Base-by-base conservation (phyloP, 1,140 invertebrate genomes). In the Ceratina australensis region DNA sequence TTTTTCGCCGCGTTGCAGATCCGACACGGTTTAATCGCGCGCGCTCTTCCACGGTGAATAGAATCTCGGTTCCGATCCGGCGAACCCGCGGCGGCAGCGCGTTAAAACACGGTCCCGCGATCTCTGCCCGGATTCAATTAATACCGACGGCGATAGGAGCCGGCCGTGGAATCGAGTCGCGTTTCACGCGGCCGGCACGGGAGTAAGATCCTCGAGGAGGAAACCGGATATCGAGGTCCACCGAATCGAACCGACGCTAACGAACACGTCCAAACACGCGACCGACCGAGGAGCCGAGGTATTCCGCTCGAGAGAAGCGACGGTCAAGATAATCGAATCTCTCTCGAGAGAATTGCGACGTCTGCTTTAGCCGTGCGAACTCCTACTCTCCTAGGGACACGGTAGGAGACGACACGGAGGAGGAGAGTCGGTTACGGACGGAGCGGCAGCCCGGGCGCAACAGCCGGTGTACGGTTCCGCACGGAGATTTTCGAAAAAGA, bases 271-370 rank as follows among this genome's bases (percentile, higher is more conserved):
- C 69, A 61, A 72, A 61, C 69, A 72, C 69, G 69, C 56, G 57
- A 33, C 56, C 42, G n/a, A n/a, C 33, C 33, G 33, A 42, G 33
- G 33, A 42, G 33, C 67, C n/a, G 24, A 52, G 13, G 20, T 16
- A 66, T 66, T 20, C 56, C 63, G 42, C 63, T 59, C 24, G 54
- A 59, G 13, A 15, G 63, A 28, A 49, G 33, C 63, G 22, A 22
- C 59, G 47, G 24, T 18, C 22, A 15, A 72, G 69, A 72, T 63
- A 52, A 72, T 52, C 57, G 69, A 72, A 71, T 72, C 47, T 50
- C 69, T 52, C 57, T 26, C 57, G 57, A 47, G 69, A 72, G 42
- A 61, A 50, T 52, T 54, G 22, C 59, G 24, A 63, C 52, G 49
- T 52, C 60, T 56, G 22, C 5, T 42, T 42, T 50, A 12, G 18